Conservation (phyloP, 2,888 invertebrate genomes). For the Phyllotreta striolata region DNA sequence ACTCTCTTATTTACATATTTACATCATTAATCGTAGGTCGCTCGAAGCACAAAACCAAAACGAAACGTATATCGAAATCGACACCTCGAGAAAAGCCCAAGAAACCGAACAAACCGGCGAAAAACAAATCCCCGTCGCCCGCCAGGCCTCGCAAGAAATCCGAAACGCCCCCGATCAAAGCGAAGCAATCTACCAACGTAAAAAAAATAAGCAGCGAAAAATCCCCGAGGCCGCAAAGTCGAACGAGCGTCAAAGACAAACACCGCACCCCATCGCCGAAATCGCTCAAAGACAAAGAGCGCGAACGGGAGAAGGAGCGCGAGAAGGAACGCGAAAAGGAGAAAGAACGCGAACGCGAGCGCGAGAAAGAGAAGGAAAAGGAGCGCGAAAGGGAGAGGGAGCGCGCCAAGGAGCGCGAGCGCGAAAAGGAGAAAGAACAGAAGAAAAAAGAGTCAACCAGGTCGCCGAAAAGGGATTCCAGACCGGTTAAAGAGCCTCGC, state of each 20-base stretch:
- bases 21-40: slow-evolving; percentile 2
- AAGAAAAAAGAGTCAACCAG: slow-evolving; percentile 49
- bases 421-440: slow-evolving; percentile 58
- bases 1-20: neutral
- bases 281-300: slow-evolving; percentile 53
- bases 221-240: slow-evolving; percentile 55
- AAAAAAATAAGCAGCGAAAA: slow-evolving; percentile 51
- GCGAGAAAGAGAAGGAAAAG: slow-evolving; percentile 57
- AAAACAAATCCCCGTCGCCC: slow-evolving; percentile 57
- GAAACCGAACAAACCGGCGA: slow-evolving; percentile 48
- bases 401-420: slow-evolving; percentile 56
- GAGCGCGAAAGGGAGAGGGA: slow-evolving; percentile 65
- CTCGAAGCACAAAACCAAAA: slow-evolving; percentile 64
- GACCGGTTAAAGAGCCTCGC: slow-evolving; percentile 53
- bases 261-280: slow-evolving; percentile 60
- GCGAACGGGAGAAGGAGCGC: slow-evolving; percentile 57
- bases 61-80: slow-evolving; percentile 60
- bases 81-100: slow-evolving; percentile 61
- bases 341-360: slow-evolving; percentile 55
- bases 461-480: slow-evolving; percentile 57
- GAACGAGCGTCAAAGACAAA: slow-evolving; percentile 55
- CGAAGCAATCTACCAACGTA: slow-evolving; percentile 48
- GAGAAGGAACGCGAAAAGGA: slow-evolving; percentile 59
- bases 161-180: slow-evolving; percentile 58
- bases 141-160: slow-evolving; percentile 54